Conservation (phyloP, 2,797 vertebrate species). For the Botia almorhae region DNA sequence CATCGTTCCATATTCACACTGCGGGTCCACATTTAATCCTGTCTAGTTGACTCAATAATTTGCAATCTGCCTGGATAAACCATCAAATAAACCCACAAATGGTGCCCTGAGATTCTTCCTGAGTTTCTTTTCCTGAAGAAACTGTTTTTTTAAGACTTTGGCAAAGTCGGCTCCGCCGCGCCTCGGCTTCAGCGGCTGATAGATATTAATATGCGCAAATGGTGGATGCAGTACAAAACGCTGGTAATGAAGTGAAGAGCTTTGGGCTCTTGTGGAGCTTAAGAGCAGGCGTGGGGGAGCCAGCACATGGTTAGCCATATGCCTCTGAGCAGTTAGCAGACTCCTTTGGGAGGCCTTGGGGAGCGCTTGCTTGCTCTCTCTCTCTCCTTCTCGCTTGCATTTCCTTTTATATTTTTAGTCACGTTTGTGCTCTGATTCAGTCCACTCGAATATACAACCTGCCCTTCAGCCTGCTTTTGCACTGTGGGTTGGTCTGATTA, state of each 20-base stretch:
- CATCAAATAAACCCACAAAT: conserved; percentile 54
- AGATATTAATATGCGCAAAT: conserved; percentile 85
- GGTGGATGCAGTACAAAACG: conserved; percentile 84
- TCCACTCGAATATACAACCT: conserved; percentile 20
- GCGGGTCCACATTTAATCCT: conserved; percentile 23
- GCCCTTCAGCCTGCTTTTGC: conserved; percentile 39
- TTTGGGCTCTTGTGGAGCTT: conserved; percentile 79
- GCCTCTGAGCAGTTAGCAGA: conserved; percentile 75
- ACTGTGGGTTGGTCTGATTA: neutral
- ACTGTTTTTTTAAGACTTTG: conserved; percentile 62
- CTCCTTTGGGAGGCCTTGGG: conserved; percentile 71
- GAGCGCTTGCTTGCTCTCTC: conserved; percentile 61
- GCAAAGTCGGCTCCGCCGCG: conserved; percentile 56
- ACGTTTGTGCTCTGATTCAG: conserved; percentile 28
- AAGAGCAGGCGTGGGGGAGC: conserved; percentile 81
- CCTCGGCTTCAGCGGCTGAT: conserved; percentile 71
- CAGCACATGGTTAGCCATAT: conserved; percentile 86
- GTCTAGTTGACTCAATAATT: conserved; percentile 43
- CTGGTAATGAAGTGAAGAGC: conserved; percentile 86
- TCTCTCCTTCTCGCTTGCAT: conserved; percentile 57
- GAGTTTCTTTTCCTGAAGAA: conserved; percentile 56
- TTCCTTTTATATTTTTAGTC: conserved; percentile 41
- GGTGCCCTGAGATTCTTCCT: conserved; percentile 53
- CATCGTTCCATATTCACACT: conserved; percentile 5
- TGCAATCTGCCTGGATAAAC: conserved; percentile 54